Evolutionary conservation across 2,888 invertebrate species (phyloP).

Genomic region (Trisateles emortualis): DNA sequence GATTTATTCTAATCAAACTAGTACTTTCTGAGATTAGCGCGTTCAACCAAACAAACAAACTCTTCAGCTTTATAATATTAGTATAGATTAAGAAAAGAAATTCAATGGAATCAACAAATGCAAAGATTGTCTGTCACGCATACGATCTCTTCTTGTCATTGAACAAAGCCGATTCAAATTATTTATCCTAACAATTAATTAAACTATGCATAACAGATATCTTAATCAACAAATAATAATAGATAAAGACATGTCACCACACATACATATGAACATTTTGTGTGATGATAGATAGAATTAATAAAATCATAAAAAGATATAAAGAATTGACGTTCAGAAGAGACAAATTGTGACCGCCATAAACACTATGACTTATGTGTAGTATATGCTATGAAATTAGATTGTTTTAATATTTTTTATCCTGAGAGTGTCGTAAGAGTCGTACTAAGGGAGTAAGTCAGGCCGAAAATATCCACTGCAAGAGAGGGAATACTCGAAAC

Average conservation of each 20-base stretch:
- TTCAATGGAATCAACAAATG: conserved; percentile 1
- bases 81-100: background rate
- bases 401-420: too few relatives aligned
- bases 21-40: too few relatives aligned
- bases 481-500: too few relatives aligned
- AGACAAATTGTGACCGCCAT: conserved; percentile 68
- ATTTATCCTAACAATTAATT: conserved; percentile 20
- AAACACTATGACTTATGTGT: conserved; percentile 54
- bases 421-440: too few relatives aligned
- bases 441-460: too few relatives aligned
- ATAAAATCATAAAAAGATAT: conserved; percentile 65
- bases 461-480: too few relatives aligned
- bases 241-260: conserved; percentile 61
- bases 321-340: conserved; percentile 55
- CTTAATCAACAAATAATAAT: conserved; percentile 59
- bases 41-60: too few relatives aligned
- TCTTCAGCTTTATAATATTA: too few relatives aligned
- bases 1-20: too few relatives aligned
- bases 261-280: conserved; percentile 37
- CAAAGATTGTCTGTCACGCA: background rate
- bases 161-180: conserved; percentile 26
- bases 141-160: background rate
- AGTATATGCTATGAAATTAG: conserved; percentile 47
- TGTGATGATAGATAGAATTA: conserved; percentile 67
- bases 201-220: conserved; percentile 38